A percentile compares a stretch with the other conserved stretches of the same genome.
phyloP scores from a whole-genome alignment of 2,888 invertebrate species.

The Zonitis immaculata region DNA sequence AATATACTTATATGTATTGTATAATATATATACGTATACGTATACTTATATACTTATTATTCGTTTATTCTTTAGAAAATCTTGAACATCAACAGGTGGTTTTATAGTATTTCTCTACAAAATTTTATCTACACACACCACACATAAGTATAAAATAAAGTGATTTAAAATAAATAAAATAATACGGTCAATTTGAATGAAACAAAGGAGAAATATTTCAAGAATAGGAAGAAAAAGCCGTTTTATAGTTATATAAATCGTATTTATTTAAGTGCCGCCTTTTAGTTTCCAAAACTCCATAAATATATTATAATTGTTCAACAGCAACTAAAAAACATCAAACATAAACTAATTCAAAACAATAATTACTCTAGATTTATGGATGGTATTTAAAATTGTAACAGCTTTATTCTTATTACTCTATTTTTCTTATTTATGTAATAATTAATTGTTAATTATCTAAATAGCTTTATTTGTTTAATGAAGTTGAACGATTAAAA shows the following conservation, averaged over 20 bases:
- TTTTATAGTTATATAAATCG: not conserved
- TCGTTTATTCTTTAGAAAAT: not conserved
- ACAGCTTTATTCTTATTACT: too few species aligned
- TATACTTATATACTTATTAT: too few species aligned
- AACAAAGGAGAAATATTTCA: not conserved
- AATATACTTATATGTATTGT: too few species aligned
- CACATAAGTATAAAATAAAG: too few species aligned
- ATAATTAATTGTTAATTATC: too few species aligned
- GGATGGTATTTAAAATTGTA: too few species aligned
- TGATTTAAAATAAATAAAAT: not conserved
- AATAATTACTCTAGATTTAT: too few species aligned
- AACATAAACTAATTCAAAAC: not conserved
- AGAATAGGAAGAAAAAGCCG: not conserved
- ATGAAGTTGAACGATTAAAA: too few species aligned
- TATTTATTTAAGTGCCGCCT: not conserved
- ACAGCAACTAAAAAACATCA: not conserved
- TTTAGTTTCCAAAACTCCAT: not conserved
- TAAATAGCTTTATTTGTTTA: too few species aligned
- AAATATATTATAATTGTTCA: not conserved
- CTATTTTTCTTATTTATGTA: too few species aligned
- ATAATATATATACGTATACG: too few species aligned
- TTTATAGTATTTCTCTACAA: not conserved
- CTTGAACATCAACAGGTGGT: not conserved
- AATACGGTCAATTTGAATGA: not conserved
- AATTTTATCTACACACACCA: not conserved